Base-by-base conservation (phyloP, 2,888 invertebrate species). In the Anthrax anthrax region DNA sequence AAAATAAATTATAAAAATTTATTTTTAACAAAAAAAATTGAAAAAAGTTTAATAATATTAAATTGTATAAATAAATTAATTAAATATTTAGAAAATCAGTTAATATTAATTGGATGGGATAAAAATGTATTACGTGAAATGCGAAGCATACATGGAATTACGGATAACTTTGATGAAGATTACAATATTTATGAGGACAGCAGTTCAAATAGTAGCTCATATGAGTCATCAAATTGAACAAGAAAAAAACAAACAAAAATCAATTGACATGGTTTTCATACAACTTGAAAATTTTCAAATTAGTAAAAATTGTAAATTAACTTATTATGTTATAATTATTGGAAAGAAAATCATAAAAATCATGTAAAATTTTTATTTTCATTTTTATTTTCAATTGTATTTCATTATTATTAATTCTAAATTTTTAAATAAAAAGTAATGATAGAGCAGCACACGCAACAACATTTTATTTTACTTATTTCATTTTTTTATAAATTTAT, bases 401-500 rank as follows among this genome's bases (percentile, higher is more conserved):
- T 45, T 45, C 40, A 45, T 41, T 46, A 36, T 40, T 45, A 45
- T 39, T 42, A 40, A 45, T 45, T 40, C 27, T 37, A 37, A 41
- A 42, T 37, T 46, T 37, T 46, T 37, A 37, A 37, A 17, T 46
- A 46, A 46, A 44, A 48, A 44, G 45, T 44, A 48, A 44, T 45
- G 42, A 45, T 49, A 43, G 49, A 46, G 46, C 43, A 49, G 49
- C 49, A 49, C 46, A 46, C 46, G 39, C 39, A 46, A 49, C 43
- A 44, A 45, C 39, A 40, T 45, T 40, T 45, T 47, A 39, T 43
- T 39, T 47, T 47, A 32, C 32, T 41, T 42, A 16, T n/a, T n/a
- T 45, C 45, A 45, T 45, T 40, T 40, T 36, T 36, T 39, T 45
- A 40, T 45, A 45, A 40, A 37, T 41, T 45, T 36, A 12, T 46